Percentiles rank a stretch among this genome's conserved stretches.
Evolutionary conservation across 2,888 invertebrate species (phyloP).

Genomic region (Ormia ochracea): DNA sequence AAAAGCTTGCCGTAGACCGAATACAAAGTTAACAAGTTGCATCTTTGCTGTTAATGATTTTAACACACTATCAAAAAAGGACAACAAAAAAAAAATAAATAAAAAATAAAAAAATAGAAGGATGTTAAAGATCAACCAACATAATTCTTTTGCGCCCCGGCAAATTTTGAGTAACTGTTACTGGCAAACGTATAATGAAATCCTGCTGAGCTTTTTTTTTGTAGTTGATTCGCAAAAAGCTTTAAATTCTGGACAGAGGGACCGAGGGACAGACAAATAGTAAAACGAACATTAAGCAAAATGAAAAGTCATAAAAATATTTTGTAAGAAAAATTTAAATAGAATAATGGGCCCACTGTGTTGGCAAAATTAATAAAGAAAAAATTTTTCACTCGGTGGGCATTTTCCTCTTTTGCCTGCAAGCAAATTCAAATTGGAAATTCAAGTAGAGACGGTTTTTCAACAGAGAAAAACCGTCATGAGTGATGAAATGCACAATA

Average conservation of each 20-base stretch:
- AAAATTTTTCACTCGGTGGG: background rate
- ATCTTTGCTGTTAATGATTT: conserved; percentile 45
- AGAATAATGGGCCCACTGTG: background rate
- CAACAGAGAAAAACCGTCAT: too few species aligned
- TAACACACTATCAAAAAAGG: conserved; percentile 45
- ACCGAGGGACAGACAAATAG: background rate
- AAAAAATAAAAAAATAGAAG: too few species aligned
- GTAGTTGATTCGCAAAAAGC: background rate
- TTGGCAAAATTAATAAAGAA: background rate
- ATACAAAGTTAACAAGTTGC: conserved; percentile 39
- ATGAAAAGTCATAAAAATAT: conserved; percentile 2
- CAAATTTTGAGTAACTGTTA: conserved; percentile 1
- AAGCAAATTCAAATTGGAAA: background rate
- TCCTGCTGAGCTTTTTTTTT: conserved; percentile 13
- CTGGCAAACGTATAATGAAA: background rate
- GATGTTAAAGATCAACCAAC: conserved; percentile 39
- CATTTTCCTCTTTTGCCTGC: background rate
- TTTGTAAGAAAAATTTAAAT: background rate
- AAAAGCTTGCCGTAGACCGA: background rate
- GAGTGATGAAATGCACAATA: too few species aligned
- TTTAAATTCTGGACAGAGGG: background rate
- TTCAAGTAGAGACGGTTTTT: background rate
- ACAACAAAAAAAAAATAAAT: too few species aligned
- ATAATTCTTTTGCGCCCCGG: conserved; percentile 29
- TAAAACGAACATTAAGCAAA: conserved; percentile 2